Base-by-base conservation (phyloP, 2,797 vertebrate species). In the Scolopax bukidnonensis region DNA sequence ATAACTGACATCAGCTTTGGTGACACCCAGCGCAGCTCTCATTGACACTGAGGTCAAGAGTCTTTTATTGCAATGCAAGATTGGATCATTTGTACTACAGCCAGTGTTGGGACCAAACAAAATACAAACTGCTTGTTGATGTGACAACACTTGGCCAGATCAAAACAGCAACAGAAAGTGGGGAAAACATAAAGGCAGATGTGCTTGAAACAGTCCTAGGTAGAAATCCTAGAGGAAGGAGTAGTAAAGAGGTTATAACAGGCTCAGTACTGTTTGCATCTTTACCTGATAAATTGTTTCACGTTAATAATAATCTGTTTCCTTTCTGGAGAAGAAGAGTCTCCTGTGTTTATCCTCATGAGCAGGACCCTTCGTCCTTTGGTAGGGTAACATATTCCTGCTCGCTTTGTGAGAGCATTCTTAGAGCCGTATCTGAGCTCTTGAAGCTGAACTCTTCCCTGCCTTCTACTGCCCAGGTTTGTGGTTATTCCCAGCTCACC, bases 371-470 rank as follows among this genome's bases (percentile, higher is more conserved):
- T 28, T 33, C 33, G 74, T 63, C 4, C 0, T 75, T 78, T 64
- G 48, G 7, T 9, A 47, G 23, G 4, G 11, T 28, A 65, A 21
- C 7, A 0, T 43, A 67, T 48, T 94, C 25, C 59, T 77, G 21
- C 69, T 74, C 0, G 0, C 57, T 78, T 36, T 59, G 7, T 28
- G 16, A 65, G 63, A 76, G 28, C 4, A 0, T 61, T 53, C 74
- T 51, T n/a, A 36, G 12, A 43, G 33, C 50, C 4, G 0, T 24
- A 6, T 40, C 30, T 57, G 41, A 60, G n/a, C 30, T 82, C 33
- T 28, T 28, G 24, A 38, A 70, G 15, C 3, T 38, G 60, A 84
- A 50, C 57, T 77, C 32, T 53, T 77, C 13, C 23, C 23, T 64
- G 21, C 56, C 17, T 74, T 67, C 47, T 6, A 0, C 21, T 68